Evolutionary conservation across 2,797 vertebrate species (phyloP), one percentile per base, ranked within the genome.

Genomic region (Schizopygopsis pylzovi): DNA sequence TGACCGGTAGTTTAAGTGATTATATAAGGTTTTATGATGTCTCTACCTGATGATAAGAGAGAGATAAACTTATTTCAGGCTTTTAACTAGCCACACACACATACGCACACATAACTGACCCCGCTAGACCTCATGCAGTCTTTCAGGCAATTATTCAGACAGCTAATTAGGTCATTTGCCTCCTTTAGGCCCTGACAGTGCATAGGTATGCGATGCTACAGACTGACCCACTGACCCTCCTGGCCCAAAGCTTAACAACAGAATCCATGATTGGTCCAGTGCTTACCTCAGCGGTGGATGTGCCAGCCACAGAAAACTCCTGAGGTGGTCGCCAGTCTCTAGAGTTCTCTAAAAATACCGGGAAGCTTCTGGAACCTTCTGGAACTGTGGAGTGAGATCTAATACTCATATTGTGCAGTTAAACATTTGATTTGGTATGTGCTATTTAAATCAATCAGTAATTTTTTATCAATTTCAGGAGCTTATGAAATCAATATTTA

Each of bases 151-250:
- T 94, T 92, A 93, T 92, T 94, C 93, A 94, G 90, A 89, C 76
- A 49, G 90, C 91, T 94, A 95, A 95, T 95, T 94, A 91, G 94
- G 94, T 94, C 93, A 94, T 89, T 91, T 88, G 43, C 88, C 87
- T 93, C 88, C 90, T 91, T 90, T 65, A 72, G 90, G 90, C 88
- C 89, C 77, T 84, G 80, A 89, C 86, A 85, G 81, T 86, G 89
- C 83, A 85, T 59, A 87, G 86, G 88, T 89, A 91, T 91, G 92
- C 93, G 92, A 94, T 89, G 91, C 91, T 92, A 88, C 61, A 84
- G 83, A 76, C 90, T 91, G 93, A 93, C 94, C 92, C 73, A 90
- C 82, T 94, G 94, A 93, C 93, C 92, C 87, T 75, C 7, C 84
- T 89, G 90, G 33, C 88, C 88, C 87, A 86, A 86, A 85, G 59